These are phyloP conservation scores for Darevskia nairensis DNA, from an alignment of 2,797 vertebrate genomes.

Conservation along the genomic window DNA sequence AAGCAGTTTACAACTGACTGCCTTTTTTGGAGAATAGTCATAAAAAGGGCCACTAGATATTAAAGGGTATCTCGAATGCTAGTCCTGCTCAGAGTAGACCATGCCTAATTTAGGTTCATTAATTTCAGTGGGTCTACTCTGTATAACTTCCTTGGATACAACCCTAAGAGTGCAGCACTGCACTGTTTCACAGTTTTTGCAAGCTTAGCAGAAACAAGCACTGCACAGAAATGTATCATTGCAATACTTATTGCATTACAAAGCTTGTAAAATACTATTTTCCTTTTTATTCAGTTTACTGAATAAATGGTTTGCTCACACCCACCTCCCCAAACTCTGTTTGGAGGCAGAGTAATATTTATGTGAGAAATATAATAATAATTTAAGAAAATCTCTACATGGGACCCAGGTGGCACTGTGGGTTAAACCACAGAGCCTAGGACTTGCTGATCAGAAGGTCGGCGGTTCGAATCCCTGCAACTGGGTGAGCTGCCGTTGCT, in stretches of 20 bases:
- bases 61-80: neutral
- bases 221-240: neutral
- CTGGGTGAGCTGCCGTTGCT: no score
- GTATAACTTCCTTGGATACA: no score
- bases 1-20: constrained; percentile 47
- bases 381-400: neutral
- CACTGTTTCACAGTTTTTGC: constrained; percentile 34
- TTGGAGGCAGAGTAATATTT: neutral
- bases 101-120: no score
- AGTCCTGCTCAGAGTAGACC: no score
- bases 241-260: neutral
- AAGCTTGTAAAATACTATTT: neutral
- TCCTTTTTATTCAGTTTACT: neutral
- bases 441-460: no score
- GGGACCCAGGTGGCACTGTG: no score
- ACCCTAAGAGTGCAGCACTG: constrained; percentile 23
- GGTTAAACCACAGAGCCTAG: no score
- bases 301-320: neutral
- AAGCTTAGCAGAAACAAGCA: constrained; percentile 29
- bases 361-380: neutral
- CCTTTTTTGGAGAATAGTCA: constrained; percentile 39
- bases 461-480: no score
- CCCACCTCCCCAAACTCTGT: neutral
- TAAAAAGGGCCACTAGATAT: constrained; percentile 42
- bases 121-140: no score